Base-by-base conservation (phyloP, 1,140 invertebrate species). In the Pseudomyrmex concolor region DNA sequence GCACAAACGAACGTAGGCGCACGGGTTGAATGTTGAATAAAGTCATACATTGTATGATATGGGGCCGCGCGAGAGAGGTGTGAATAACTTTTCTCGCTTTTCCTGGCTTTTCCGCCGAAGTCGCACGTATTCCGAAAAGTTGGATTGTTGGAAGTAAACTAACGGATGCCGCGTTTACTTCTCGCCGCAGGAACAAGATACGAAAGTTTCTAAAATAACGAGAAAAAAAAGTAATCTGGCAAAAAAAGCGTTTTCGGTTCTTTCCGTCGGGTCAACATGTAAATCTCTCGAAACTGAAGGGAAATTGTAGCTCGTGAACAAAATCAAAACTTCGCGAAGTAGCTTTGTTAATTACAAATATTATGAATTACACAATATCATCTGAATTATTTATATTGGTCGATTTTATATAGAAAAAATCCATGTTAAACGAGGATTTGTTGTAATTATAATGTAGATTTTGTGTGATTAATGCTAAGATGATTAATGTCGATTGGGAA, bases 151-250 rank as follows among this genome's bases (percentile, higher is more conserved):
- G 62, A 57, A 43, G n/a, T 12, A 66, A 73, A 76, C 59, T 34
- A 22, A 55, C 34, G 22, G 50, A 76, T 50, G 50, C 17, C 59
- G 25, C 62, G 54, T 83, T 77, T 83, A 59, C 62, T n/a, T 66
- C 77, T 83, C 19, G 43, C n/a, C 19, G 19, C 54, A 25, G 22
- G 19, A 68, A 72, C 59, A 54, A 80, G 25, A 51, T 9, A 22
- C 25, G 5, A 17, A 84, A 60, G 59, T 84, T 88, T 68, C n/a
- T n/a, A 5, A 2, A 0, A n/a, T 80, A 87, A 87, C 74, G 70
- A 34, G 34, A 84, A 68, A 64, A 73, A 80, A 64, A 84, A 87
- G 67, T 64, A 86, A 87, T 84, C 67, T 71, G 55, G 22, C 59
- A 70, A 57, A 62, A 34, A 77, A 66, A 13, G 9, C 34, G 22